Evolutionary conservation across 2,113 vertebrate species (phyloP), one percentile per base, ranked within the genome.

Genomic region (Riparia riparia): DNA sequence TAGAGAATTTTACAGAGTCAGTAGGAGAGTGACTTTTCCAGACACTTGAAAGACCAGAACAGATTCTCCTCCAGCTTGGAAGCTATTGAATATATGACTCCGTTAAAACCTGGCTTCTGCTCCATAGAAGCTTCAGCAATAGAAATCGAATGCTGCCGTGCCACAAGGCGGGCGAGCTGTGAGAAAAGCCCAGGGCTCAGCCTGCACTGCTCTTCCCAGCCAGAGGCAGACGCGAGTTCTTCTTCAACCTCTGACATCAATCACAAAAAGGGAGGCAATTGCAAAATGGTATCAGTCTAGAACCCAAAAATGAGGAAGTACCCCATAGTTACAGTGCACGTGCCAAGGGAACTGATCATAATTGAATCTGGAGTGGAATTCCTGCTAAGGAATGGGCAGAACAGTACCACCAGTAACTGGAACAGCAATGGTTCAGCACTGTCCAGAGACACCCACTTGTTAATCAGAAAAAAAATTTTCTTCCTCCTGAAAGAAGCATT

Each of bases 141-240:
- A 50, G 22, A 54, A 65, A 15, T n/a, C 3, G 3, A 86, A 45
- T 3, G 17, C n/a, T 39, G 54, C 45, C 9, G 2, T 18, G 14
- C 26, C 1, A 1, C 60, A 47, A 39, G 19, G 63, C 22, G 4
- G 5, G 24, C 0, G 1, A 85, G 56, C 45, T 63, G 49, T 0
- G 0, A 86, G 32, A 29, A 31, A 39, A 76, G 26, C 22, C 25
- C 6, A 7, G 15, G 18, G 22, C n/a, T 60, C 44, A 60, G 22
- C 44, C 41, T 20, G 2, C 22, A 32, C 34, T 47, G 44, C 39
- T 63, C 29, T 68, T 47, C 17, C 29, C 70, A 58, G 31, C 25
- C 60, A 87, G 66, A 60, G 37, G 31, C 28, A 80, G 63, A 72
- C 53, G 31, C 0, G 0, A 21, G 14, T 45, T 64, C 32, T 68